phyloP scores from a whole-genome alignment of 2,888 invertebrate species.

The Aspidiotus destructor region DNA sequence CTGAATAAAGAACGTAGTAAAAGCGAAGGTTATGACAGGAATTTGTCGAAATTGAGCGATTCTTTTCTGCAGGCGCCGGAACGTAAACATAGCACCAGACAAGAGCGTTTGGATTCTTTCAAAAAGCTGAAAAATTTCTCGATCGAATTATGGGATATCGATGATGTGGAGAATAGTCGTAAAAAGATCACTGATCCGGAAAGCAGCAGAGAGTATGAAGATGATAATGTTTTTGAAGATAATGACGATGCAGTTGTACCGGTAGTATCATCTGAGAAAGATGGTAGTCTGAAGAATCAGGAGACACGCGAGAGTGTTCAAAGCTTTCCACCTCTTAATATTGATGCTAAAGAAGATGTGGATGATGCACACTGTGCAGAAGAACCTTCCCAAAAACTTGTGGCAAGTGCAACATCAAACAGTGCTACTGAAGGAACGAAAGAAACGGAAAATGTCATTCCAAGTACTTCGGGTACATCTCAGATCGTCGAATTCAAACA shows the following conservation, averaged over 20 bases:
- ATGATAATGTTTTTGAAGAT: constrained; percentile 30
- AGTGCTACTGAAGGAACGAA: neutral
- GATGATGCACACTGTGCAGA: neutral
- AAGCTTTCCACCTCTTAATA: neutral
- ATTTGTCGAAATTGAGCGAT: neutral
- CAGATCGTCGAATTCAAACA: neutral
- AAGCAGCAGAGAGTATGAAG: constrained; percentile 19
- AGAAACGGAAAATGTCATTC: constrained; percentile 18
- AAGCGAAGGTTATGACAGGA: constrained; percentile 29
- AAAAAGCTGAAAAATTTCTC: constrained; percentile 40
- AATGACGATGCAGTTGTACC: constrained; percentile 6
- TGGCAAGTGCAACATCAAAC: neutral
- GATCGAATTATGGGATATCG: constrained; percentile 39
- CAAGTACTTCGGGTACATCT: constrained; percentile 5
- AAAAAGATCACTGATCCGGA: neutral
- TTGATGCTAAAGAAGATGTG: neutral
- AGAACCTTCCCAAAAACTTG: neutral
- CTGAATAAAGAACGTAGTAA: constrained; percentile 36
- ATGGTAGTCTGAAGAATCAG: neutral
- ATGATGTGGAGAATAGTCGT: constrained; percentile 36
- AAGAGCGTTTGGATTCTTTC: constrained; percentile 39
- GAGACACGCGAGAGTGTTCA: neutral
- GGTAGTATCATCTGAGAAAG: neutral
- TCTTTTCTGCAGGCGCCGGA: constrained; percentile 36
- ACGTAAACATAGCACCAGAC: constrained; percentile 38